Evolutionary conservation across 2,113 vertebrate genomes (phyloP).

Genomic region (Lycocorax pyrrhopterus): DNA sequence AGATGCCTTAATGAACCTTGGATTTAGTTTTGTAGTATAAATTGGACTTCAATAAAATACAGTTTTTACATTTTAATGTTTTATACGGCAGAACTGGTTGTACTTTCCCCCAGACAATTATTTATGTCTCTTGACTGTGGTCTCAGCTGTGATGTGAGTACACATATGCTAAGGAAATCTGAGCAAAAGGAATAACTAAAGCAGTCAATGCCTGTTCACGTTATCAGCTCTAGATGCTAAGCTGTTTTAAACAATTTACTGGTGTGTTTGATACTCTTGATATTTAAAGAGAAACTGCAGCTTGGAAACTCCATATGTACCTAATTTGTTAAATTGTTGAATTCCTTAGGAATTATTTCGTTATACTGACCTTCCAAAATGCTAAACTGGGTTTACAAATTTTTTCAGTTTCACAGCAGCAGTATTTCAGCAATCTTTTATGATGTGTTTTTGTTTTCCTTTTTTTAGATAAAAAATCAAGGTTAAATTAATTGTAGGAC

Average conservation of each 20-base stretch:
- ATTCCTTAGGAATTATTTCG: not conserved
- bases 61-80: not conserved
- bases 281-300: not conserved
- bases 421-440: not conserved
- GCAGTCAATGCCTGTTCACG: not conserved
- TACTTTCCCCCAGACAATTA: not conserved
- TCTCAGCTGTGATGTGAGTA: constrained; percentile 19
- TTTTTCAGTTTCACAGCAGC: not conserved
- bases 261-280: not conserved
- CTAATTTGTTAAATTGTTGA: not conserved
- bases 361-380: not conserved
- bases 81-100: not conserved
- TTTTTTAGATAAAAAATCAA: not conserved
- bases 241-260: not conserved
- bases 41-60: not conserved
- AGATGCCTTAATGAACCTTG: not conserved
- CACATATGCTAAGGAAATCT: not conserved
- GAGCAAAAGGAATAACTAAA: not conserved
- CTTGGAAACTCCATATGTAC: not conserved
- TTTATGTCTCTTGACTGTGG: constrained; percentile 4
- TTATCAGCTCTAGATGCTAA: not conserved
- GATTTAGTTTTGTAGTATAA: not conserved
- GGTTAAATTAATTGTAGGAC: not conserved
- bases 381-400: not conserved
- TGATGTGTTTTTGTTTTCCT: not conserved